Conservation (phyloP, 1,140 invertebrate genomes). For the Zaprionus tsacasi region DNA sequence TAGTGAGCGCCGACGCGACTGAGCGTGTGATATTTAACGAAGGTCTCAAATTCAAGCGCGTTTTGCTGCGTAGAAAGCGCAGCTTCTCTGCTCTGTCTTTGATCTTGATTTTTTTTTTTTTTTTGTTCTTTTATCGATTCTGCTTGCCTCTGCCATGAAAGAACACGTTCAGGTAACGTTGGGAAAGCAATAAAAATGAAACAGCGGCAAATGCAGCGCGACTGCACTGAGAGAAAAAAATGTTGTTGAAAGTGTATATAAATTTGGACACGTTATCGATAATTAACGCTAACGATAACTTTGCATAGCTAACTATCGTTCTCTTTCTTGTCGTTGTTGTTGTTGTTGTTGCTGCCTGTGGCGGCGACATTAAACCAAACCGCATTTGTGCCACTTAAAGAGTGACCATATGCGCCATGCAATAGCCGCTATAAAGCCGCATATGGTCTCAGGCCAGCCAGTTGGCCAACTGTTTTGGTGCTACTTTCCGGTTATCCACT, state of each 20-base stretch:
- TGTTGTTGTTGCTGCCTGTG: conserved; percentile 31
- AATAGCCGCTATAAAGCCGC: conserved; percentile 5
- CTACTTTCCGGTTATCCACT: conserved; percentile 12
- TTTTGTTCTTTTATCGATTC: conserved; percentile 7
- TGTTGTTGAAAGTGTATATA: not conserved
- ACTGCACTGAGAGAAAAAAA: conserved; percentile 8
- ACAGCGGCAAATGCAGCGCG: not conserved
- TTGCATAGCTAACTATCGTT: not conserved
- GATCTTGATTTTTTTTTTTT: not conserved
- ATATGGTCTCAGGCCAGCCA: conserved; percentile 2
- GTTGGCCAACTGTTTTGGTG: conserved; percentile 19
- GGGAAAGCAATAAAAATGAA: not conserved
- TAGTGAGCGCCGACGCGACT: conserved; percentile 12
- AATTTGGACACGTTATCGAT: not conserved
- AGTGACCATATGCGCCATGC: conserved; percentile 40
- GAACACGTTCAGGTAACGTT: conserved; percentile 22
- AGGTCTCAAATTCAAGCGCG: conserved; percentile 21
- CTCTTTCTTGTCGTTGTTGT: not conserved
- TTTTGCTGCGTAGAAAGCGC: conserved; percentile 31
- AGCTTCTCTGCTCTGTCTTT: conserved; percentile 12
- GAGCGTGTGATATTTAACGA: conserved; percentile 31
- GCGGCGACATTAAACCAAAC: conserved; percentile 34
- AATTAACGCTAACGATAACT: not conserved
- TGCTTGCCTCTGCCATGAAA: not conserved
- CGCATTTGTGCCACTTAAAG: conserved; percentile 46